phyloP scores from a whole-genome alignment of 2,113 vertebrate species.

The Lepus europaeus region DNA sequence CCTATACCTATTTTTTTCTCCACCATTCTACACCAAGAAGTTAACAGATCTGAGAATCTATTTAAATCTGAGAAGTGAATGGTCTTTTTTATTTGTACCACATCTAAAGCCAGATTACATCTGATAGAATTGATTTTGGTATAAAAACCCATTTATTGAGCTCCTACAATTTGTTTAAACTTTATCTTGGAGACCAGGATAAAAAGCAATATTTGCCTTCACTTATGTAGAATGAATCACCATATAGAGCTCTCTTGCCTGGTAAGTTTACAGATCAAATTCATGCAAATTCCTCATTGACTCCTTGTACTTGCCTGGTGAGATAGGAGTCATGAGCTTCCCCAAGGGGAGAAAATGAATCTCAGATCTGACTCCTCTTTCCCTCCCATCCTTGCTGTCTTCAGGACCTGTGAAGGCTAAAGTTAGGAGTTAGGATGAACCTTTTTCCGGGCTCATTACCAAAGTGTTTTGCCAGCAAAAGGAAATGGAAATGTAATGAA shows the following conservation, averaged over 20 bases:
- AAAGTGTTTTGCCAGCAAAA: conserved; percentile 62
- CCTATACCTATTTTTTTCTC: background rate
- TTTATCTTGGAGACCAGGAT: conserved; percentile 30
- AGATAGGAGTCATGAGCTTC: background rate
- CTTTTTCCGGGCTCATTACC: conserved; percentile 1
- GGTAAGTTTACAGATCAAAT: conserved; percentile 57
- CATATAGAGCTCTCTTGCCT: conserved; percentile 15
- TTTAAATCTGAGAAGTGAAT: conserved; percentile 58
- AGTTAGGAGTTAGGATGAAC: background rate
- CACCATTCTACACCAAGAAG: background rate
- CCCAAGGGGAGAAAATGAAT: background rate
- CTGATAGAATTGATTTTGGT: conserved; percentile 63
- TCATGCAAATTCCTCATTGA: conserved; percentile 16
- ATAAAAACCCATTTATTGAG: conserved; percentile 52
- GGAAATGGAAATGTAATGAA: conserved; percentile 56
- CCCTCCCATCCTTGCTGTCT: background rate
- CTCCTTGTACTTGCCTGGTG: background rate
- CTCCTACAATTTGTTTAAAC: conserved; percentile 55
- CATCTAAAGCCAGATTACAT: conserved; percentile 51
- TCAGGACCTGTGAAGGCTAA: background rate
- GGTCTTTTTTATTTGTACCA: conserved; percentile 45
- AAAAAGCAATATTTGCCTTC: conserved; percentile 37
- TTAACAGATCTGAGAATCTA: conserved; percentile 37
- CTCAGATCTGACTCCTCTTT: background rate
- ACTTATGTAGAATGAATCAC: conserved; percentile 29